Base-by-base conservation (phyloP, 2,797 vertebrate species). In the Harpagifer antarcticus region DNA sequence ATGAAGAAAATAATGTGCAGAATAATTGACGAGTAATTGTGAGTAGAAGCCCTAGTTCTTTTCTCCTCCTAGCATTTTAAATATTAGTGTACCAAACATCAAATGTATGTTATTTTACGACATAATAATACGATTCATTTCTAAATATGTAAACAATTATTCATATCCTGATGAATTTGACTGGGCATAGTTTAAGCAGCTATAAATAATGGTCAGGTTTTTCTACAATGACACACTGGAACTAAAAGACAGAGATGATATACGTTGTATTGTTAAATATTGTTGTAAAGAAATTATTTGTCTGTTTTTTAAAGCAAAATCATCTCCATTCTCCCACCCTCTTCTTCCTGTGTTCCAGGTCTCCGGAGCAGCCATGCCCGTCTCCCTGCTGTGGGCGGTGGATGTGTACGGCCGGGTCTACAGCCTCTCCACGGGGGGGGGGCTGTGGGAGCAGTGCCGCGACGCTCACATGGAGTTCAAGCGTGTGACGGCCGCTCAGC, bases 361-460 rank as follows among this genome's bases (percentile, higher is more conserved):
- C 45, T 23, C 62, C 52, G 72, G 58, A 81, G 69, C 89, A 95
- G 93, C 85, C 92, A 96, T 97, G 96, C 94, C 97, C 11, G 79
- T 86, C 74, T 98, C 97, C 5, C 92, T 94, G 74, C 89, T 99
- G 81, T 99, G 98, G 98, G 96, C 96, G 0, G 96, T 98, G 83
- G 98, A 99, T 37, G 96, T 98, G 78, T 96, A 96, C 1, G 98
- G 98, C 16, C 94, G 94, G 43, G 96, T 98, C 70, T 97, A 96
- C 91, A 97, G 96, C 0, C 94, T 99, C 4, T 97, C 97, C 15
- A 97, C 98, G 0, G 93, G 92, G 0, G 95, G 96, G 20, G 97
- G 98, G 91, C 95, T 94, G 88, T 99, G 98, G 98, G 97, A 98
- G 75, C 95, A 94, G 42, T 98, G 97, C 76, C 96, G 80, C 16